A percentile compares a stretch with the other conserved stretches of the same genome.
These are phyloP conservation scores for Clamator glandarius DNA, from an alignment of 2,797 vertebrate species.

Conservation along the genomic window DNA sequence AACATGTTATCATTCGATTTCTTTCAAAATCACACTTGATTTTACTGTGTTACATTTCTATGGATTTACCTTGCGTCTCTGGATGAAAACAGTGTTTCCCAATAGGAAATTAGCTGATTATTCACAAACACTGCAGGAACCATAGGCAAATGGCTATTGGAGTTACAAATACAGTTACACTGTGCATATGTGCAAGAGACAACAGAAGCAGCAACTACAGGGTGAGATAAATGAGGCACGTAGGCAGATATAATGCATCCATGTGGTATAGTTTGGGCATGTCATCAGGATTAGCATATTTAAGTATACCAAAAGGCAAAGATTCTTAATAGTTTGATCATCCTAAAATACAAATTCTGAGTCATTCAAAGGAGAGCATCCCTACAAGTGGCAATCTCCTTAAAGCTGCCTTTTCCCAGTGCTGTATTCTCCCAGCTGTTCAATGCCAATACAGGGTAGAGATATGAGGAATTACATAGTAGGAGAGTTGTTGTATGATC, in stretches of 20 bases:
- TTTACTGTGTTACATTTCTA: background rate
- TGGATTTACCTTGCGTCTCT: background rate
- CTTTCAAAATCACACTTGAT: background rate
- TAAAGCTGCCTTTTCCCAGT: background rate
- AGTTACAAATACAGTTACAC: background rate
- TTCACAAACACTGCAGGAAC: background rate
- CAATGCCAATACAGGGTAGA: background rate
- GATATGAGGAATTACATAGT: background rate
- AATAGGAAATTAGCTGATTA: background rate
- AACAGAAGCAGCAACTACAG: background rate
- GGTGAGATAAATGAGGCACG: background rate
- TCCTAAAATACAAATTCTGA: background rate
- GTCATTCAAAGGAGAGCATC: background rate
- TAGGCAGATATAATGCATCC: background rate
- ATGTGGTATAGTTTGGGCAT: background rate
- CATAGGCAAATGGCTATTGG: background rate
- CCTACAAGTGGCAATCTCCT: background rate
- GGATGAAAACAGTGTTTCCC: background rate
- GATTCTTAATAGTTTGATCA: background rate
- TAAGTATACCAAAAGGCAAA: background rate
- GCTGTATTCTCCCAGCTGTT: background rate
- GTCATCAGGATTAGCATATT: background rate
- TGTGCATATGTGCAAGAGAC: background rate
- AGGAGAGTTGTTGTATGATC: background rate
- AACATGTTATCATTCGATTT: background rate